Evolutionary conservation across 2,113 vertebrate species (phyloP).

Genomic region (Pica pica): DNA sequence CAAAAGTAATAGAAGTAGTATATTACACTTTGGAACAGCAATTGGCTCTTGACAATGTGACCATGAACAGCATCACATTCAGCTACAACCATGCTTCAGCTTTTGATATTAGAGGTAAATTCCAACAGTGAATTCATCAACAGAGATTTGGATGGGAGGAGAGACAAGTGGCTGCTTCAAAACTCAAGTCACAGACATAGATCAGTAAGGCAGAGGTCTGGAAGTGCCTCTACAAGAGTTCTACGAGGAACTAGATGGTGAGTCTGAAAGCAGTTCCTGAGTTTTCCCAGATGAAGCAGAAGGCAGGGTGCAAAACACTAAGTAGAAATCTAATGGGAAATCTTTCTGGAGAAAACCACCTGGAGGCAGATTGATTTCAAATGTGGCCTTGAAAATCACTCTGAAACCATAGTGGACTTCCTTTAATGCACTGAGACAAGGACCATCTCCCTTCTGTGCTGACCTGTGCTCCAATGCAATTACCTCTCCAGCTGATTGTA

Average conservation of each 20-base stretch:
- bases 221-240: neutral
- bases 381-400: conserved; percentile 1
- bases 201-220: neutral
- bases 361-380: conserved; percentile 8
- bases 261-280: neutral
- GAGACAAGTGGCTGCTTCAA: neutral
- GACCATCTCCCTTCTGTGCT: neutral
- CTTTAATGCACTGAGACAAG: conserved; percentile 18
- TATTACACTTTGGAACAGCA: neutral
- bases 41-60: neutral
- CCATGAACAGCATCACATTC: neutral
- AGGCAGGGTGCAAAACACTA: neutral
- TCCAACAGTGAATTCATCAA: neutral
- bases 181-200: neutral
- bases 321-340: neutral
- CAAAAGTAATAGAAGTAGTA: neutral
- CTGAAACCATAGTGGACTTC: neutral
- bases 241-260: neutral
- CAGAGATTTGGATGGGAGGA: neutral
- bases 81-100: neutral
- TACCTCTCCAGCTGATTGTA: conserved; percentile 19
- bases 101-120: neutral
- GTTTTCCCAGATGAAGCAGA: neutral
- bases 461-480: conserved; percentile 15
- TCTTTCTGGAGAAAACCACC: neutral